Conservation (phyloP, 2,797 vertebrate genomes). For the Heterohyrax brucei region DNA sequence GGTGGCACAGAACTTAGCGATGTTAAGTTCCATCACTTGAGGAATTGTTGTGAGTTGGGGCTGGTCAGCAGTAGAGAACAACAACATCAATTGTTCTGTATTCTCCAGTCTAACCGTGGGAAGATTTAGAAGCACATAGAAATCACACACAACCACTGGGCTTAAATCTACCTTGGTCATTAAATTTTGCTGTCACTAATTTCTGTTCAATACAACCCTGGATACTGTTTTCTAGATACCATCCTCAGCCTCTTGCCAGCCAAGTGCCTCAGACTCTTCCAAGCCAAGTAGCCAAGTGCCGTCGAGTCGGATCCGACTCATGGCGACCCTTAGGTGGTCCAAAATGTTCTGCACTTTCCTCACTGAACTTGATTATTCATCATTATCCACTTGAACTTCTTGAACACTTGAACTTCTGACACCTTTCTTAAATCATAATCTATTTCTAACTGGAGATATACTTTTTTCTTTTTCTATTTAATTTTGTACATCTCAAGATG, state of each 20-base stretch:
- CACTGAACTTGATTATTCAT: conserved; percentile 22
- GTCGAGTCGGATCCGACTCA: no score
- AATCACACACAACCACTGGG: background rate
- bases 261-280: background rate
- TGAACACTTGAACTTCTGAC: background rate
- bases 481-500: conserved; percentile 24
- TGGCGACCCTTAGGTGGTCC: background rate
- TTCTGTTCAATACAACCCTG: conserved; percentile 12
- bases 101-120: conserved; percentile 43
- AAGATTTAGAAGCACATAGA: background rate
- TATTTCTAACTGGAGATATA: conserved; percentile 21
- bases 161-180: background rate
- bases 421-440: background rate
- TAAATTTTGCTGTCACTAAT: conserved; percentile 32
- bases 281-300: no score
- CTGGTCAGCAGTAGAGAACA: background rate
- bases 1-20: background rate
- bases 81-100: conserved; percentile 31
- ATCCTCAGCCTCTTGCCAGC: background rate
- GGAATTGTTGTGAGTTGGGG: background rate
- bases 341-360: conserved; percentile 18
- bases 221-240: background rate
- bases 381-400: conserved; percentile 9
- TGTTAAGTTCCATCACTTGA: background rate
- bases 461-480: background rate